Conservation (phyloP, 2,888 invertebrate genomes). For the Camptogramma bilineatum region DNA sequence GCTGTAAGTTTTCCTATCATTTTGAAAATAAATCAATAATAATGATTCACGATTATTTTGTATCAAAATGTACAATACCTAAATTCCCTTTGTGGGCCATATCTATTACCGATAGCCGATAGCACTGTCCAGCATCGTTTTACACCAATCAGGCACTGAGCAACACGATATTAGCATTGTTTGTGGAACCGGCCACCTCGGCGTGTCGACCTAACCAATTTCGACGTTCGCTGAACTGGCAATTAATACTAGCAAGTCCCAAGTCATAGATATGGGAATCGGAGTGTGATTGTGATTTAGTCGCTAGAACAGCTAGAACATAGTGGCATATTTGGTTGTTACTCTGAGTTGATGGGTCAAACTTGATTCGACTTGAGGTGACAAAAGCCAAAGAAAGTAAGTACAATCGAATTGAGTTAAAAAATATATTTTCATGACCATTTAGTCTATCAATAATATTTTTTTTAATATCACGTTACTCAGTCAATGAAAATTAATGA, state of each 20-base stretch:
- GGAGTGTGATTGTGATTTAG: slow-evolving; percentile 22
- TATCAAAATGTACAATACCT: slow-evolving; percentile 1
- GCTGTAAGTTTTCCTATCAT: too few species aligned
- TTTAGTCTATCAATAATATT: too few species aligned
- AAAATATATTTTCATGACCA: too few species aligned
- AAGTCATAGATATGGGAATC: slow-evolving; percentile 31
- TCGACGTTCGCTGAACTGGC: slow-evolving; percentile 37
- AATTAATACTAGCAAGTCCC: slow-evolving; percentile 35
- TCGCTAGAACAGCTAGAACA: neutral
- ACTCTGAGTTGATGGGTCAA: neutral
- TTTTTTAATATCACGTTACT: too few species aligned
- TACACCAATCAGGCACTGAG: slow-evolving; percentile 15
- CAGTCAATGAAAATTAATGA: too few species aligned
- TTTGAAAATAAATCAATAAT: too few species aligned
- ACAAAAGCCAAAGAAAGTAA: too few species aligned
- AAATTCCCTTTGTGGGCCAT: slow-evolving; percentile 5
- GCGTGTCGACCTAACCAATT: slow-evolving; percentile 35
- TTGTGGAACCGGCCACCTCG: slow-evolving; percentile 24
- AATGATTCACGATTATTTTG: neutral
- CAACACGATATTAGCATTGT: slow-evolving; percentile 30
- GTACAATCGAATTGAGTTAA: too few species aligned
- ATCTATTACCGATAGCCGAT: slow-evolving; percentile 4
- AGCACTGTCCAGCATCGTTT: slow-evolving; percentile 10
- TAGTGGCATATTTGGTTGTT: neutral
- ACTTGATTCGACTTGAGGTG: too few species aligned